Evolutionary conservation across 2,113 vertebrate genomes (phyloP), one percentile per base, ranked within the genome.

Genomic region (Corythornis madagascariensis): DNA sequence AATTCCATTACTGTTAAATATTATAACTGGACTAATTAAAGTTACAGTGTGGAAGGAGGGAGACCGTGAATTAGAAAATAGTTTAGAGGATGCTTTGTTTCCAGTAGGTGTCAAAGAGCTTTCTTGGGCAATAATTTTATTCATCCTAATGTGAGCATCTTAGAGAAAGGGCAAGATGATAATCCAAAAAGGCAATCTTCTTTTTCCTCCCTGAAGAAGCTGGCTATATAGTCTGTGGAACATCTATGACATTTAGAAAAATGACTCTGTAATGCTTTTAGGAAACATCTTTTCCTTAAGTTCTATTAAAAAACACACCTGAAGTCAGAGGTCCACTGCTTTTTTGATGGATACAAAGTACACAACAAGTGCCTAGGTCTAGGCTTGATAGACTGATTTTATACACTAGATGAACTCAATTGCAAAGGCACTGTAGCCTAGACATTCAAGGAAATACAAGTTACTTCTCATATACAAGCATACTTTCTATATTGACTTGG

Each of bases 241-340:
- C 45, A 88, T 33, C 74, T 78, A 31, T 91, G 91, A 83, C 93
- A 94, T 95, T 93, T 95, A 93, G 86, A 94, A 57, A 94, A 97
- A 97, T 89, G 50, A 61, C 64, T 88, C 28, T 47, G 25, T 87
- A 90, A 95, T 86, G 57, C 29, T 71, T 16, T 81, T 40, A 89
- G 70, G 42, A 94, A 91, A 89, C 18, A 11, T 55, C 47, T 85
- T 94, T 85, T 64, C 72, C 64, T 78, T 78, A 80, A 59, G 11
- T 70, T 87, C 73, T 77, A 55, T 47, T 70, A 40, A 65, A 88
- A 85, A 85, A 61, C 11, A 57, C 16, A 91, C 16, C n/a, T 53
- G 21, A 71, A 85, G 35, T 80, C 45, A 65, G 38, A 6, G 9
- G 13, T 63, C 55, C 61, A 31, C 22, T 76, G 19, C 16, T 72